Percentiles rank a stretch among this genome's conserved stretches.
These are phyloP conservation scores for Charaxes varanes DNA, from an alignment of 1,140 invertebrate species.

Conservation along the genomic window DNA sequence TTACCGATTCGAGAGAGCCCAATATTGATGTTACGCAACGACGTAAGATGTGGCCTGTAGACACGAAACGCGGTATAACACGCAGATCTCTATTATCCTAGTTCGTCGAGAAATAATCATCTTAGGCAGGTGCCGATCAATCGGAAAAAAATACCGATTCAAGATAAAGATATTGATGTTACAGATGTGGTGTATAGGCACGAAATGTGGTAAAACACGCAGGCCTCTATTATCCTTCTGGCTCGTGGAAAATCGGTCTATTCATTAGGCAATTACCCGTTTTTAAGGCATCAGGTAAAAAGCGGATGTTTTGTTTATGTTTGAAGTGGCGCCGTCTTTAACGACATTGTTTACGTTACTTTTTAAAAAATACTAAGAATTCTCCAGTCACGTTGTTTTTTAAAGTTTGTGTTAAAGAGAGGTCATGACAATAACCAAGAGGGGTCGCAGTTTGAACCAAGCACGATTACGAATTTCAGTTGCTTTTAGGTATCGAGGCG, in stretches of 20 bases:
- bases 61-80: slow-evolving; percentile 12
- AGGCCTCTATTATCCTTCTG: slow-evolving; percentile 8
- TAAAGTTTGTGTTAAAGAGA: too few species aligned
- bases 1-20: background rate
- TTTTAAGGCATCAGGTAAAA: slow-evolving; percentile 34
- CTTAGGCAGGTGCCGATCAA: too few species aligned
- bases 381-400: too few species aligned
- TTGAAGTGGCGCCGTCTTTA: slow-evolving; percentile 4
- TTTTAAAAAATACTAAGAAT: too few species aligned
- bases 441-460: too few species aligned
- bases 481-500: too few species aligned
- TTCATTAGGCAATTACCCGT: slow-evolving; percentile 38
- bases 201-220: slow-evolving; percentile 17
- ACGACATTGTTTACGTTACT: slow-evolving; percentile 1
- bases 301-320: slow-evolving; percentile 13
- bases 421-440: too few species aligned
- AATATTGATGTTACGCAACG: slow-evolving; percentile 6
- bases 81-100: slow-evolving; percentile 7
- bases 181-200: too few species aligned
- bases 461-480: too few species aligned
- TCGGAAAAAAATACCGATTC: slow-evolving; percentile 4
- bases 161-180: slow-evolving; percentile 1
- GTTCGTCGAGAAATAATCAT: too few species aligned
- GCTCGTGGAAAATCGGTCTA: slow-evolving; percentile 12
- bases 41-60: slow-evolving; percentile 6